Conservation (phyloP, 2,888 invertebrate species). For the Actias luna region DNA sequence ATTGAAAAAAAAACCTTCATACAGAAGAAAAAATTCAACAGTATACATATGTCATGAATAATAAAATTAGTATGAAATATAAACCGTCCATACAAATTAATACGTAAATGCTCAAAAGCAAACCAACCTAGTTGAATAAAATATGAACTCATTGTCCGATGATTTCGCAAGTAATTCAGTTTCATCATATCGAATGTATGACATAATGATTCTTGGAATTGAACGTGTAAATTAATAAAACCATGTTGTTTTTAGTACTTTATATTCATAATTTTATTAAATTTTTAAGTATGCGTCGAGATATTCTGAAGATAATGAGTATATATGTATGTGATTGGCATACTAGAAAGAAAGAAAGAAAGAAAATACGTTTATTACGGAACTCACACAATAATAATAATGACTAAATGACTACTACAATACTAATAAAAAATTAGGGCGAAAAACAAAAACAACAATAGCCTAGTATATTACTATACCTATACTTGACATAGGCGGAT, state of each 20-base stretch:
- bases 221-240: slow-evolving; percentile 43
- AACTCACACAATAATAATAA: too few relatives aligned
- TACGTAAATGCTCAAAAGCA: not conserved
- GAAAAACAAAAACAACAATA: too few relatives aligned
- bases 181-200: slow-evolving; percentile 42
- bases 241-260: slow-evolving; percentile 18
- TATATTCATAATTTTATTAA: slow-evolving; percentile 24
- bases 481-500: too few relatives aligned
- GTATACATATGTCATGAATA: too few relatives aligned
- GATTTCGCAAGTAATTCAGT: slow-evolving; percentile 44
- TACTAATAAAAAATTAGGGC: too few relatives aligned
- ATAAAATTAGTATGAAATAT: slow-evolving; percentile 3
- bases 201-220: slow-evolving; percentile 39
- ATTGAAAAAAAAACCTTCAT: too few relatives aligned
- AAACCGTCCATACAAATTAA: not conserved
- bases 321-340: slow-evolving; percentile 32
- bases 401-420: too few relatives aligned
- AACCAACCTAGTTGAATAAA: slow-evolving; percentile 21
- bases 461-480: too few relatives aligned
- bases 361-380: too few relatives aligned
- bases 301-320: slow-evolving; percentile 22
- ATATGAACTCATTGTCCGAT: slow-evolving; percentile 50
- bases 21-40: too few relatives aligned
- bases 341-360: too few relatives aligned
- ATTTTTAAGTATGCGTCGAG: slow-evolving; percentile 29